Percentiles rank a stretch among this genome's conserved stretches.
These are phyloP conservation scores for Stictocephala bisonia DNA, from an alignment of 2,888 invertebrate genomes.

Conservation along the genomic window DNA sequence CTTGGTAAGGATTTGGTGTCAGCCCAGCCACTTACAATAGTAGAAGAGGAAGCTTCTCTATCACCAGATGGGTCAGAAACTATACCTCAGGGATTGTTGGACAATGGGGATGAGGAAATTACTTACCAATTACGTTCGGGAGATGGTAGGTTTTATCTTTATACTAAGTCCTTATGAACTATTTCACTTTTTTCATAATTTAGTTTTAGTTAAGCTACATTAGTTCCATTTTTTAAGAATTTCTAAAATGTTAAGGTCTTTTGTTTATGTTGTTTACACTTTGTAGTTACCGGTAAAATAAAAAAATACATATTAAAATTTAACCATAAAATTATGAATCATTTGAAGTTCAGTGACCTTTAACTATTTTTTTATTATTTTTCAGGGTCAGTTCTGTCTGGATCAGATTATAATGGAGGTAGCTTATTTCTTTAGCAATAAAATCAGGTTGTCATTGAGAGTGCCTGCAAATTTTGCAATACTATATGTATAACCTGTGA, in stretches of 20 bases:
- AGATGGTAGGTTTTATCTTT: conserved; percentile 63
- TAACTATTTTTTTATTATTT: too few relatives aligned
- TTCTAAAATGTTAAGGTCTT: too few relatives aligned
- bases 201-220: neutral
- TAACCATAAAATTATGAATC: too few relatives aligned
- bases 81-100: conserved; percentile 69
- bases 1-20: conserved; percentile 52
- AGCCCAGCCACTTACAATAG: conserved; percentile 63
- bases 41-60: conserved; percentile 66
- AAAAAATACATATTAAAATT: too few relatives aligned
- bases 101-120: conserved; percentile 64
- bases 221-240: neutral
- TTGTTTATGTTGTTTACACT: neutral
- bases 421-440: too few relatives aligned
- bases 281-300: too few relatives aligned
- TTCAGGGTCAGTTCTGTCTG: too few relatives aligned
- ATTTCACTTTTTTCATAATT: neutral
- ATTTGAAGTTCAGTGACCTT: too few relatives aligned
- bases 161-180: neutral
- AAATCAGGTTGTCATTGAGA: too few relatives aligned
- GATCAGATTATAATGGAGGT: too few relatives aligned
- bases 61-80: conserved; percentile 66
- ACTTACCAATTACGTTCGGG: conserved; percentile 66
- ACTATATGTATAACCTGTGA: too few relatives aligned
- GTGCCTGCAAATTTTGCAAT: too few relatives aligned